Evolutionary conservation across 2,797 vertebrate genomes (phyloP).

Genomic region (Caiman crocodilus): DNA sequence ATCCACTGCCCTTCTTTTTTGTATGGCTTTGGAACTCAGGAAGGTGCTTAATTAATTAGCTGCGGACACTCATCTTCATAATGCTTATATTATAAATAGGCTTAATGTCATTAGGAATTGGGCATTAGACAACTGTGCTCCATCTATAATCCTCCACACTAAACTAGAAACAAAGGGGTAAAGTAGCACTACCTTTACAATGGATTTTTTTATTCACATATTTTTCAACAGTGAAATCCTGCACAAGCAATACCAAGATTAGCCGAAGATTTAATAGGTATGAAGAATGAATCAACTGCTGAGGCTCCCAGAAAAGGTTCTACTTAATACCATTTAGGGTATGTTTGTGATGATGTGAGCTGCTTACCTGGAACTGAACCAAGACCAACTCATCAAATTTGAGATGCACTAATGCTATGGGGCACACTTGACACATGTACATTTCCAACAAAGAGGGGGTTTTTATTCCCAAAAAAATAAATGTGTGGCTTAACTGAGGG

Average conservation of each 20-base stretch:
- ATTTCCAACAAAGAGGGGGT: background rate
- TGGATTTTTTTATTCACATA: background rate
- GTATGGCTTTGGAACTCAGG: background rate
- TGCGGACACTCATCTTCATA: background rate
- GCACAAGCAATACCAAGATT: too few species aligned
- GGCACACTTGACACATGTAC: background rate
- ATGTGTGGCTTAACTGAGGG: background rate
- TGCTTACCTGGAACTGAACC: background rate
- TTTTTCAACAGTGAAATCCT: too few species aligned
- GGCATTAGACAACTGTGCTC: rapidly evolving
- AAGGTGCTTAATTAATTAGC: background rate
- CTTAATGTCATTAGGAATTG: too few species aligned
- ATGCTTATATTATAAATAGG: background rate
- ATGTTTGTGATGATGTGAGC: background rate
- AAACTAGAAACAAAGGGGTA: background rate
- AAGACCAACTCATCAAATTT: background rate
- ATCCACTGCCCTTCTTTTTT: background rate
- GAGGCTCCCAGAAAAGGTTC: background rate
- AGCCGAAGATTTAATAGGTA: too few species aligned
- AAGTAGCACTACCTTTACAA: background rate
- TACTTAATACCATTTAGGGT: background rate
- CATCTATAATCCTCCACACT: background rate
- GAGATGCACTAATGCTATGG: background rate
- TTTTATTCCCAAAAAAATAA: background rate
- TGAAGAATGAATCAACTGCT: background rate